Percentiles rank a stretch among this genome's conserved stretches.
These are phyloP conservation scores for Drosophila limbata DNA, from an alignment of 2,888 invertebrate species.

Conservation along the genomic window DNA sequence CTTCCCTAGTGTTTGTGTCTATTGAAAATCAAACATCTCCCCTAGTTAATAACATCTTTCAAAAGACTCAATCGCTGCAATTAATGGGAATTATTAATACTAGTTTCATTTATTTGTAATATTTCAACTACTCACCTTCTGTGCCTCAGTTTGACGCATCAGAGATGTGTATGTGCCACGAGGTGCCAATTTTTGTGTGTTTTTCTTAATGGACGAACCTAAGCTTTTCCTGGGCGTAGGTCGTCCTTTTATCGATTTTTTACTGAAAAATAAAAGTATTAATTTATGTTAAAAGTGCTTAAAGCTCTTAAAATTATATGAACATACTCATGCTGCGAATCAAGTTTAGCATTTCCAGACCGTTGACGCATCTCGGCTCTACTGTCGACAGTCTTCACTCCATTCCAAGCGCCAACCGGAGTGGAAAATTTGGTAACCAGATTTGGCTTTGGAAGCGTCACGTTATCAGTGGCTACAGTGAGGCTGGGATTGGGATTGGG, in stretches of 20 bases:
- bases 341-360: background rate
- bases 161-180: slow-evolving; percentile 48
- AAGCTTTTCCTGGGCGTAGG: slow-evolving; percentile 35
- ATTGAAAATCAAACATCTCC: slow-evolving; percentile 4
- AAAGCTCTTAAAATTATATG: background rate
- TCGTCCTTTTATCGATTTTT: slow-evolving; percentile 14
- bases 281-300: background rate
- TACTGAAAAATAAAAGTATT: slow-evolving; percentile 15
- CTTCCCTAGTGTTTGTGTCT: background rate
- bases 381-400: background rate
- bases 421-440: slow-evolving; percentile 9
- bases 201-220: slow-evolving; percentile 30
- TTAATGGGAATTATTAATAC: background rate
- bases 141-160: slow-evolving; percentile 47
- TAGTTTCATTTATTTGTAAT: background rate
- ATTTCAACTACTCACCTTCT: slow-evolving; percentile 33
- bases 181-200: slow-evolving; percentile 31
- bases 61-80: slow-evolving; percentile 44
- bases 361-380: slow-evolving; percentile 9
- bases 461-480: background rate
- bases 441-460: background rate
- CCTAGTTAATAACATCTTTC: slow-evolving; percentile 6
- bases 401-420: slow-evolving; percentile 8
- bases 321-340: slow-evolving; percentile 32
- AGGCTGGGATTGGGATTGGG: background rate